phyloP scores from a whole-genome alignment of 2,113 vertebrate species.

The Numida meleagris region DNA sequence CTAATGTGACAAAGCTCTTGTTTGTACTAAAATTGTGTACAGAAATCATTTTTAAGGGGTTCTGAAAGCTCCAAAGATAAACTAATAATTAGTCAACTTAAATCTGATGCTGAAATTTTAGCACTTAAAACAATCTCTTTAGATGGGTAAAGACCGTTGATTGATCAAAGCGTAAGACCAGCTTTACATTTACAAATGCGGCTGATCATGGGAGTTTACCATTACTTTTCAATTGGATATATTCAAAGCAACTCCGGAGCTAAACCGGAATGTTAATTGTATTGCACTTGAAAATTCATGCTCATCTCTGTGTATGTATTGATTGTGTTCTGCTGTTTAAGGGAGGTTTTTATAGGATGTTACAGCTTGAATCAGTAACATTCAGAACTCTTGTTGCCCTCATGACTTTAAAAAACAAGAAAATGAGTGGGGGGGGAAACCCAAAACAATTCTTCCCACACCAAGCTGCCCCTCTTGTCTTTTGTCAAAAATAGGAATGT shows the following conservation, averaged over 20 bases:
- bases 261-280: neutral
- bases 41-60: neutral
- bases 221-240: neutral
- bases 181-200: neutral
- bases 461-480: neutral
- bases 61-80: neutral
- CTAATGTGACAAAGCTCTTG: constrained; percentile 58
- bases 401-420: neutral
- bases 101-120: neutral
- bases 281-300: neutral
- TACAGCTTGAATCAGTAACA: constrained; percentile 15
- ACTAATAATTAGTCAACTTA: neutral
- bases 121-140: neutral
- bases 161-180: neutral
- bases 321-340: neutral
- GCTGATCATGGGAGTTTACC: neutral
- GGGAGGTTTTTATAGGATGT: neutral
- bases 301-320: neutral
- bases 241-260: neutral
- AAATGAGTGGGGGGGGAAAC: neutral
- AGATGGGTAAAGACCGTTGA: neutral
- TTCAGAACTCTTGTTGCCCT: constrained; percentile 24
- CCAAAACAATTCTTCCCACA: neutral
- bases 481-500: constrained; percentile 9
- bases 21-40: constrained; percentile 29